Evolutionary conservation across 2,888 invertebrate species (phyloP).

Genomic region (Lycocerus yunnanus): DNA sequence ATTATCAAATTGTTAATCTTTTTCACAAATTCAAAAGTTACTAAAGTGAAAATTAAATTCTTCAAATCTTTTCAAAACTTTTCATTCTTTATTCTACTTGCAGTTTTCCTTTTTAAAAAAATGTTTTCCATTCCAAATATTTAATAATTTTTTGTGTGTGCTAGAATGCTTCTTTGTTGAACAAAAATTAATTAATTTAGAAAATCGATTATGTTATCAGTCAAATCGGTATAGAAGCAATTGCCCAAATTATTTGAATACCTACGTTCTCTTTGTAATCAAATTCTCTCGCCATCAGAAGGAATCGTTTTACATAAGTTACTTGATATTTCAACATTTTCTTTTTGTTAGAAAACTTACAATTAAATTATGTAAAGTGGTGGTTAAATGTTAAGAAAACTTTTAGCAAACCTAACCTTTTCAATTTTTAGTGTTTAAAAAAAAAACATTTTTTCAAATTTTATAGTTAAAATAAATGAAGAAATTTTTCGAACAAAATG

Average conservation of each 20-base stretch:
- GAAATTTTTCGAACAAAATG: too few species aligned
- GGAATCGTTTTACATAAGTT: neutral
- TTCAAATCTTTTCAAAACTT: neutral
- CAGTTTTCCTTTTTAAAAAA: neutral
- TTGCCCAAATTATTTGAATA: neutral
- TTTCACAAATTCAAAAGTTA: neutral
- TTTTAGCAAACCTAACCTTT: neutral
- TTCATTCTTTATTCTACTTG: neutral
- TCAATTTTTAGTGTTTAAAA: neutral
- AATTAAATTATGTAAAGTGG: neutral
- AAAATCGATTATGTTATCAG: neutral
- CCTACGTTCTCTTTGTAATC: neutral
- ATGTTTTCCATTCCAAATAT: too few species aligned
- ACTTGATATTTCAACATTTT: neutral
- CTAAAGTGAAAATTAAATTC: neutral
- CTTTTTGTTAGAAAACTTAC: neutral
- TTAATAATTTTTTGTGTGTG: neutral
- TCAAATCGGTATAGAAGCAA: neutral
- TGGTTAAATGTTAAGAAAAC: neutral
- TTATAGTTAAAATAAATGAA: too few species aligned
- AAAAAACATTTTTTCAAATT: too few species aligned
- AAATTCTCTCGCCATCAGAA: neutral
- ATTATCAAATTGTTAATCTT: neutral
- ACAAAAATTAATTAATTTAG: neutral
- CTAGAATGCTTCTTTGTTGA: neutral